Conservation (phyloP, 2,888 invertebrate genomes). For the Anodontia alba region DNA sequence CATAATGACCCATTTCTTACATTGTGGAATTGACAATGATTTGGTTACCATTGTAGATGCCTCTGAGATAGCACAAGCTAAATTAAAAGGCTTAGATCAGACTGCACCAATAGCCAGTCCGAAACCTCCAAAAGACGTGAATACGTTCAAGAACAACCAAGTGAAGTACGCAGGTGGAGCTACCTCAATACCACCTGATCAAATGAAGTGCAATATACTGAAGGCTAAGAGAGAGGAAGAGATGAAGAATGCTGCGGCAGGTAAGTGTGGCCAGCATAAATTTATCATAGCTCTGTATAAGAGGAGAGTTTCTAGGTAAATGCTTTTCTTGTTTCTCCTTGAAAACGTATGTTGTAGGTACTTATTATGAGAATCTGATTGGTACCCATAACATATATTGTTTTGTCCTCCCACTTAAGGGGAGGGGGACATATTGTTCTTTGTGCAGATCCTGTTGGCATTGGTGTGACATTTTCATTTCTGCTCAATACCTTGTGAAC, state of each 20-base stretch:
- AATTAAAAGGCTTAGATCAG: conserved; percentile 84
- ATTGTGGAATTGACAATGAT: no score
- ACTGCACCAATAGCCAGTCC: conserved; percentile 60
- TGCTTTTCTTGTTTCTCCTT: no score
- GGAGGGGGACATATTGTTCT: no score
- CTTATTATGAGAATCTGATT: background rate
- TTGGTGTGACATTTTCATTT: no score
- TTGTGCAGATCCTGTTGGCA: no score
- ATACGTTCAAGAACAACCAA: conserved; percentile 85
- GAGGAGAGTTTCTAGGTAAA: no score
- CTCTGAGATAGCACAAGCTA: conserved; percentile 82
- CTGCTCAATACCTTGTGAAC: no score
- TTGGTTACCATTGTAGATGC: conserved; percentile 72
- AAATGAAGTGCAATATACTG: conserved; percentile 96
- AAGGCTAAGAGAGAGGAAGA: conserved; percentile 92
- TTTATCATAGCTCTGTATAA: background rate
- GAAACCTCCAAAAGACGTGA: conserved; percentile 83
- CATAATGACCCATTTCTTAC: no score
- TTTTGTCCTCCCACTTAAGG: no score
- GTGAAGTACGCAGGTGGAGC: conserved; percentile 83
- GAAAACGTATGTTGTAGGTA: no score
- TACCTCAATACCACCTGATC: conserved; percentile 92
- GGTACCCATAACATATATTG: background rate
- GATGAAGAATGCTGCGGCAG: conserved; percentile 82
- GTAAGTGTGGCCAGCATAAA: conserved; percentile 7